Conservation (phyloP, 2,888 invertebrate genomes). For the Drosophila formosana region DNA sequence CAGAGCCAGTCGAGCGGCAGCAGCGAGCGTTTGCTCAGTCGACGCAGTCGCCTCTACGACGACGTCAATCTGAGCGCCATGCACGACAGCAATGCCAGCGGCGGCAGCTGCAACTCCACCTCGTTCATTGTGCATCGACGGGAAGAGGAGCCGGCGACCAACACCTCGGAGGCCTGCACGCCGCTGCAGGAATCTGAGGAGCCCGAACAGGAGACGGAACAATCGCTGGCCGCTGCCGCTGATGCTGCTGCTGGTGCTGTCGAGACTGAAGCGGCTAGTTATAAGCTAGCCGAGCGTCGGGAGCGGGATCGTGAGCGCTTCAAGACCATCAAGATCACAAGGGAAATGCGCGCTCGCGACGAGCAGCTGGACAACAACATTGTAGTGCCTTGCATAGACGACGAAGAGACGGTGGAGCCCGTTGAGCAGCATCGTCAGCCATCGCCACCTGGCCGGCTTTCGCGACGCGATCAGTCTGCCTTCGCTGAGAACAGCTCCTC, state of each 20-base stretch:
- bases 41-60: constrained; percentile 84
- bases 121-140: constrained; percentile 74
- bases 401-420: constrained; percentile 47
- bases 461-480: constrained; percentile 73
- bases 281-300: constrained; percentile 76
- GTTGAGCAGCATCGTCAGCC: constrained; percentile 23
- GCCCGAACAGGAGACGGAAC: constrained; percentile 1
- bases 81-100: constrained; percentile 55
- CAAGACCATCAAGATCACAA: constrained; percentile 85
- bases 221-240: constrained; percentile 10
- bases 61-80: constrained; percentile 81
- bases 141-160: constrained; percentile 52
- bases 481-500: constrained; percentile 30
- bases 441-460: constrained; percentile 62
- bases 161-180: constrained; percentile 21
- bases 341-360: constrained; percentile 64
- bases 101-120: constrained; percentile 62
- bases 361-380: constrained; percentile 75
- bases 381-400: constrained; percentile 84
- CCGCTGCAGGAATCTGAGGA: constrained; percentile 45
- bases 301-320: constrained; percentile 84
- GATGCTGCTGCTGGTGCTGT: background rate
- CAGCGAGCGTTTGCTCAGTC: constrained; percentile 82
- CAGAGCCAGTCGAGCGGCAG: constrained; percentile 43
- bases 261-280: constrained; percentile 60